Base-by-base conservation (phyloP, 2,888 invertebrate species). In the Drosophila kambysellisi region DNA sequence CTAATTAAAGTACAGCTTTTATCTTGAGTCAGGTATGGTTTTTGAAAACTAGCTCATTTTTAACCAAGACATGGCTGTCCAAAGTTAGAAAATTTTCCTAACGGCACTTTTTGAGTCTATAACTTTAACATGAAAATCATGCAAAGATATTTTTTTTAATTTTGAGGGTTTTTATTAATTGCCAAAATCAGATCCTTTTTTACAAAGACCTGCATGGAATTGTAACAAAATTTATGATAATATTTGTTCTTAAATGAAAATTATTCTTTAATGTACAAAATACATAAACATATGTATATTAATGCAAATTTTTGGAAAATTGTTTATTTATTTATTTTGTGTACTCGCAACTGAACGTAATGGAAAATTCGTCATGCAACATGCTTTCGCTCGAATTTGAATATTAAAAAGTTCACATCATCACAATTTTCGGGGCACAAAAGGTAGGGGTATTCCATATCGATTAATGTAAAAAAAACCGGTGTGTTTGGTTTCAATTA, bases 81-180 rank as follows among this genome's bases (percentile, higher is more conserved):
- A 17, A 39, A 17, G 7, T 37, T 3, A 7, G 7, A 3, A 37
- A 7, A 7, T 3, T 3, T 37, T 15, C 7, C 15, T 37, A 6
- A 37, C 6, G 1, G 15, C 37, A n/a, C n/a, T 43, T n/a, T 3
- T 12, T 12, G 1, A 20, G 3, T 1, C 6, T 7, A 6, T 0
- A 3, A 12, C 20, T 46, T 15, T 8, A 33, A 53, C 1, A 15
- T 20, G 5, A 5, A 1, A 20, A 15, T 52, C 20, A 7, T 1
- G 1, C 9, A 5, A 9, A 35, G 35, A 25, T 35, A 2, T 17
- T 0, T 0, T 15, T 6, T 35, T 20, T 5, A 15, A 5, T 9
- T 8, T 15, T 6, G 15, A 35, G 35, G 25, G 2, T 1, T 35
- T 35, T 0, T 17, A 15, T 15, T 53, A 20, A 9, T 1, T 3